phyloP scores from a whole-genome alignment of 2,888 invertebrate species.

The Aethes cnicana region DNA sequence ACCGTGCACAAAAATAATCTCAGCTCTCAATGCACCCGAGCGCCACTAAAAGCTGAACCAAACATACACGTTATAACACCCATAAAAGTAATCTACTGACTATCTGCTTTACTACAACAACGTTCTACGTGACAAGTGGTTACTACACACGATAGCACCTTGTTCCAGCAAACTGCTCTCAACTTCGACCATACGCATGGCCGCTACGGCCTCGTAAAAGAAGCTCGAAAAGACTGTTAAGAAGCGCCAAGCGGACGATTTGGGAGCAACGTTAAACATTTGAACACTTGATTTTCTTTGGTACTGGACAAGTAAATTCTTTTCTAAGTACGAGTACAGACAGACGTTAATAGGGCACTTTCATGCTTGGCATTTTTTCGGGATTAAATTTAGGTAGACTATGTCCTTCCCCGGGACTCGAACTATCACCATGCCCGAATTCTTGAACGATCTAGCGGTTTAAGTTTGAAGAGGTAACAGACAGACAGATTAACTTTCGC shows the following conservation, averaged over 20 bases:
- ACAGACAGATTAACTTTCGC: too few relatives aligned
- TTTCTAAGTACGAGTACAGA: background rate
- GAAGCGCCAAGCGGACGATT: constrained; percentile 29
- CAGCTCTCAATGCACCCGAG: background rate
- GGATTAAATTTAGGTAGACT: too few relatives aligned
- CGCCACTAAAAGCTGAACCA: constrained; percentile 14
- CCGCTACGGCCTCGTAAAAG: constrained; percentile 31
- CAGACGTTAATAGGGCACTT: background rate
- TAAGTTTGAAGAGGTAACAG: too few relatives aligned
- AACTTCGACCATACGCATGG: constrained; percentile 21
- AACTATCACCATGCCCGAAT: too few relatives aligned
- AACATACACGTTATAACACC: background rate
- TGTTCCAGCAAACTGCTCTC: constrained; percentile 5
- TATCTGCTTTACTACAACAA: constrained; percentile 4
- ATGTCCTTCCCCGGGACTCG: too few relatives aligned
- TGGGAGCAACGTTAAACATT: constrained; percentile 33
- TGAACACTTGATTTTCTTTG: constrained; percentile 33
- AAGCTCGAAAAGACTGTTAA: constrained; percentile 37
- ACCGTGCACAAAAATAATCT: background rate
- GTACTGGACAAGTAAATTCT: background rate
- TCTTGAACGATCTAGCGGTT: too few relatives aligned
- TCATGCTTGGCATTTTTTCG: too few relatives aligned
- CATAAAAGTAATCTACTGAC: constrained; percentile 15
- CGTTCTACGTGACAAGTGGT: constrained; percentile 4
- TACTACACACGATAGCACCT: constrained; percentile 5